Evolutionary conservation across 2,113 vertebrate species (phyloP).

Genomic region (Eidolon helvum): DNA sequence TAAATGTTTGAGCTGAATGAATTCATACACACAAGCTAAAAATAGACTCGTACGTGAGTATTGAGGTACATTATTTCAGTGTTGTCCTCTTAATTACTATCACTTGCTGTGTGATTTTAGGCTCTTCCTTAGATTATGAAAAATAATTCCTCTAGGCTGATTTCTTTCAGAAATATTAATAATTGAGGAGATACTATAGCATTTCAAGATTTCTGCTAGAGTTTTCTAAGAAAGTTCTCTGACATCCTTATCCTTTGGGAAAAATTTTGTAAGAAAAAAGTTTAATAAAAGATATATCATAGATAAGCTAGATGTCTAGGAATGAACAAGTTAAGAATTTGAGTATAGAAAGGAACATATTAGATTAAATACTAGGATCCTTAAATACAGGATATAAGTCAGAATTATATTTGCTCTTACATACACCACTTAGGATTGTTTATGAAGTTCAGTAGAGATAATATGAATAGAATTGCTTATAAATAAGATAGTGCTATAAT

Average conservation of each 20-base stretch:
- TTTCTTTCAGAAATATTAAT: conserved; percentile 24
- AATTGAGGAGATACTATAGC: not conserved
- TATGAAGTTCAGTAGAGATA: conserved; percentile 19
- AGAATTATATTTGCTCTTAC: not conserved
- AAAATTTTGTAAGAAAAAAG: conserved; percentile 6
- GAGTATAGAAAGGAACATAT: not conserved
- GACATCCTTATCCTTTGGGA: not conserved
- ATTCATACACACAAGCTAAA: conserved; percentile 39
- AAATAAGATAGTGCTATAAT: not conserved
- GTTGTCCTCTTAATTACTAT: conserved; percentile 10
- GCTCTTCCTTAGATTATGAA: conserved; percentile 26
- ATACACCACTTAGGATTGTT: not conserved
- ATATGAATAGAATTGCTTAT: not conserved
- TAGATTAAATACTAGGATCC: conserved; percentile 19
- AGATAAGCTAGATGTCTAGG: not conserved
- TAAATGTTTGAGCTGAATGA: conserved; percentile 20
- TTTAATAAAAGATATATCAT: not conserved
- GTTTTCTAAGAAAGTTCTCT: not conserved
- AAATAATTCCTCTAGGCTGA: not conserved
- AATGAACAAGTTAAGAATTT: conserved; percentile 47
- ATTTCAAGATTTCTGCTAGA: not conserved
- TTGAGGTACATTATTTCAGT: conserved; percentile 7
- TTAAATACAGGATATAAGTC: not conserved
- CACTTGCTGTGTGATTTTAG: conserved; percentile 38
- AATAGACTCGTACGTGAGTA: not conserved